These are phyloP conservation scores for Actinia tenebrosa DNA, from an alignment of 64 coral and sea anemone species.

Conservation along the genomic window DNA sequence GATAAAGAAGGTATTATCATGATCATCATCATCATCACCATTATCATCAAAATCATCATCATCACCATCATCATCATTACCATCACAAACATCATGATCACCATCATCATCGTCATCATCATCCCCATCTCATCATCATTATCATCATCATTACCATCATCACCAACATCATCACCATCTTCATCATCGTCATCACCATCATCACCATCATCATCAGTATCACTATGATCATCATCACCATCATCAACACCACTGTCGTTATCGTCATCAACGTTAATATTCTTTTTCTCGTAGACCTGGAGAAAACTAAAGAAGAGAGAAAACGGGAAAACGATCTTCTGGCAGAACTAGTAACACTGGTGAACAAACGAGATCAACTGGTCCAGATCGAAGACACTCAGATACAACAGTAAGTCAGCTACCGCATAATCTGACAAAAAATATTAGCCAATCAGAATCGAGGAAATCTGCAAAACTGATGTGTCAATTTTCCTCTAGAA, in stretches of 20 bases:
- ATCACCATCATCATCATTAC: neutral
- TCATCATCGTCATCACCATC: neutral
- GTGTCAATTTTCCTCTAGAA: too few species aligned
- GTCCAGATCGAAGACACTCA: slow-evolving; percentile 93
- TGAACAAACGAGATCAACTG: slow-evolving; percentile 87
- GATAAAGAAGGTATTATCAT: slow-evolving; percentile 37
- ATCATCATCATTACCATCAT: too few species aligned
- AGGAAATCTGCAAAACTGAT: too few species aligned
- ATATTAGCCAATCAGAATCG: too few species aligned
- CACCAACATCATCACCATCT: too few species aligned
- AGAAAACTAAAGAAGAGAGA: slow-evolving; percentile 78
- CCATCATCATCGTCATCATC: too few species aligned
- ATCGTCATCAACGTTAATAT: neutral
- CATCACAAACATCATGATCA: neutral
- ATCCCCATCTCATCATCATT: too few species aligned
- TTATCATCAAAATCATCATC: neutral
- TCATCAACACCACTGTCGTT: neutral
- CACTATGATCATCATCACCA: neutral
- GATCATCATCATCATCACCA: too few species aligned
- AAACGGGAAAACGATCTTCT: slow-evolving; percentile 63
- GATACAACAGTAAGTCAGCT: slow-evolving; percentile 73
- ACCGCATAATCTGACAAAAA: too few species aligned
- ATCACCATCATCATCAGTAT: neutral
- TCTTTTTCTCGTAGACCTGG: slow-evolving; percentile 34
- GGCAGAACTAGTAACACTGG: slow-evolving; percentile 67